phyloP scores from a whole-genome alignment of 2,797 vertebrate genomes.

The Galago senegalensis region DNA sequence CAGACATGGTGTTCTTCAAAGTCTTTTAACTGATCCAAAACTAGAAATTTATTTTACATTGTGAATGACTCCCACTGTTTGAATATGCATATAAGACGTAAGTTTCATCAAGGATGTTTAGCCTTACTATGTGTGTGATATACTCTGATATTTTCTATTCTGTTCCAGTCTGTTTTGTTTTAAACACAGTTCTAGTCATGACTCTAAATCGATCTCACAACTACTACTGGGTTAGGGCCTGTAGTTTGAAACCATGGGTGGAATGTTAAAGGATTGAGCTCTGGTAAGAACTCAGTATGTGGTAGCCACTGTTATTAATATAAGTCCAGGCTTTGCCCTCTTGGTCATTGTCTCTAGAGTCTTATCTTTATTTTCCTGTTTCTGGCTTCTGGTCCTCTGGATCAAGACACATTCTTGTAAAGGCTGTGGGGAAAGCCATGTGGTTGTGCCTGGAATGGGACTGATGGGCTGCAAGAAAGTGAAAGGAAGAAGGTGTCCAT shows the following conservation, averaged over 20 bases:
- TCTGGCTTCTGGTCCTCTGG: neutral
- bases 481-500: neutral
- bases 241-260: neutral
- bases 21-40: neutral
- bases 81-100: neutral
- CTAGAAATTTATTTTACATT: neutral
- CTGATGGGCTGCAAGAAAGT: neutral
- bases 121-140: neutral
- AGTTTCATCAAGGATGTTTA: neutral
- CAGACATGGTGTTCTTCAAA: neutral
- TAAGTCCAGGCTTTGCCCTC: neutral
- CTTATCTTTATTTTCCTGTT: slow-evolving; percentile 12
- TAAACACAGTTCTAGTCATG: neutral
- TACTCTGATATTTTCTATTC: neutral
- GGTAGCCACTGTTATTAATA: neutral
- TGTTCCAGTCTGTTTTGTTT: slow-evolving; percentile 46
- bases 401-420: neutral
- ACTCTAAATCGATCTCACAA: neutral
- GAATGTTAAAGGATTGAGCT: neutral
- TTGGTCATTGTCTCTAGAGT: neutral
- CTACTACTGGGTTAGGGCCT: neutral
- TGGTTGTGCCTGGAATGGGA: neutral
- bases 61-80: neutral
- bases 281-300: neutral
- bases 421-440: neutral